These are phyloP conservation scores for Lasioglossum calceatum DNA, from an alignment of 2,888 invertebrate species.

Conservation along the genomic window DNA sequence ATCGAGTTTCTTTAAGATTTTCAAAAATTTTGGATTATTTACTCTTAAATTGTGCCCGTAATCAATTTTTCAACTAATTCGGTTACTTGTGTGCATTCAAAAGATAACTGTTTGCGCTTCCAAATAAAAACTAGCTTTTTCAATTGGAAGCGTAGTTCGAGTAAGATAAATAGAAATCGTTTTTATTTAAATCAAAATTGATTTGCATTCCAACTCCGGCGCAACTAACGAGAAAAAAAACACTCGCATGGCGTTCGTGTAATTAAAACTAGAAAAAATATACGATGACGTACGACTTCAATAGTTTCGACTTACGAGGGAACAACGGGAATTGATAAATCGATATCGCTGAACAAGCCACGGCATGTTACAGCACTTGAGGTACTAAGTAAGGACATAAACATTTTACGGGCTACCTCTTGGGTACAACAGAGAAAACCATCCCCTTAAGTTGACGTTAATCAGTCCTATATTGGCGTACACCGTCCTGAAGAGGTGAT, in stretches of 20 bases:
- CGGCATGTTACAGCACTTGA: constrained; percentile 6
- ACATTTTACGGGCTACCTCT: constrained; percentile 4
- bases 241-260: neutral
- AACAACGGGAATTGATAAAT: neutral
- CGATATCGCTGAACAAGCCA: constrained; percentile 2
- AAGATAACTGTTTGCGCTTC: neutral
- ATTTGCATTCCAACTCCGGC: neutral
- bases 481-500: neutral
- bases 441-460: neutral
- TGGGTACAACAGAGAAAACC: neutral
- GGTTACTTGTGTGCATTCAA: neutral
- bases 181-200: neutral
- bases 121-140: neutral
- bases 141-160: neutral
- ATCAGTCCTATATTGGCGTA: neutral
- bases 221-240: neutral
- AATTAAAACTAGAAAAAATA: neutral
- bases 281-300: neutral
- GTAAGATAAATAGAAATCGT: neutral
- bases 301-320: neutral
- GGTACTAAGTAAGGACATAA: constrained; percentile 7
- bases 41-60: neutral
- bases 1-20: neutral
- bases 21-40: neutral
- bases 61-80: neutral